phyloP scores from a whole-genome alignment of 1,140 invertebrate genomes.

The Wasmannia auropunctata region DNA sequence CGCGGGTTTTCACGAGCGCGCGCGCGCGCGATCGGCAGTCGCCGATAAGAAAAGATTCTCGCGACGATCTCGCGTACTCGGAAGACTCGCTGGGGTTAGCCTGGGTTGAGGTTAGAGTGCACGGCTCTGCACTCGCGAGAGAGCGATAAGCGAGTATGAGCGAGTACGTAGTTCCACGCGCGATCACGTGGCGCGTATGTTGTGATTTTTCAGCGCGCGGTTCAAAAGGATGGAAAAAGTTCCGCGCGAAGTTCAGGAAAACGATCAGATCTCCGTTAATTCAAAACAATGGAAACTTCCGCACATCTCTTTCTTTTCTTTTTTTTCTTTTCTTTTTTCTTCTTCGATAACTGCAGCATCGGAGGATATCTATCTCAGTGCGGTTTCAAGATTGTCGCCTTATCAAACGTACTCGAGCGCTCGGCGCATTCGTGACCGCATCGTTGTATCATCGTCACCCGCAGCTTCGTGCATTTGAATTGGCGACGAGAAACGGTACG shows the following conservation, averaged over 20 bases:
- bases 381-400: background rate
- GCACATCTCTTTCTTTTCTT: background rate
- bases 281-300: constrained; percentile 7
- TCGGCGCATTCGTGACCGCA: too few relatives aligned
- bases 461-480: too few relatives aligned
- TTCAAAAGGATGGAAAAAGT: background rate
- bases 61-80: too few relatives aligned
- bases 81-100: too few relatives aligned
- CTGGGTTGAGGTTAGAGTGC: constrained; percentile 12
- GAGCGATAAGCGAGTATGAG: background rate
- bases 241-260: background rate
- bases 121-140: background rate
- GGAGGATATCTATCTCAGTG: background rate
- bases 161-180: too few relatives aligned
- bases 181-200: background rate
- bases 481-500: too few relatives aligned
- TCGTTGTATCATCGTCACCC: too few relatives aligned
- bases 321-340: background rate
- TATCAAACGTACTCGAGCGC: background rate
- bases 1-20: background rate
- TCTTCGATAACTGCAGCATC: background rate
- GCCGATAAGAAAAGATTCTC: background rate
- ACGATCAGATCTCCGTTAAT: background rate
- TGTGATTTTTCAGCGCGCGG: background rate
- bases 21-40: background rate